Percentiles rank a stretch among this genome's conserved stretches.
Evolutionary conservation across 2,888 invertebrate species (phyloP).

Genomic region (Megaustenia siamemsis): DNA sequence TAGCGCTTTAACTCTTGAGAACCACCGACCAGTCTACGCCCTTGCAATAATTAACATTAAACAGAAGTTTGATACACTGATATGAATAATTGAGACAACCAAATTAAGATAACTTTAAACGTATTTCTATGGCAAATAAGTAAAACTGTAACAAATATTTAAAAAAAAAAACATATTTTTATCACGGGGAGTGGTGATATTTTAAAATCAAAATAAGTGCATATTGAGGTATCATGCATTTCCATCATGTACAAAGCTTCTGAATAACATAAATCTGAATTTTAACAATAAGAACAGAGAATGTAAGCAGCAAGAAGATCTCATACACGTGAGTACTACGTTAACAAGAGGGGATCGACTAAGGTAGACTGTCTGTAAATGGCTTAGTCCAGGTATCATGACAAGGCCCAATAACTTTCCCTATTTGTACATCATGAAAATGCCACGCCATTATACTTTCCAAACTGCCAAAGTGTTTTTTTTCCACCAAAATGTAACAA

Average conservation of each 20-base stretch:
- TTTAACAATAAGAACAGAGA: not conserved
- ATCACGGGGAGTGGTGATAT: too few species aligned
- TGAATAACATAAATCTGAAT: not conserved
- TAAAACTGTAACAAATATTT: slow-evolving; percentile 12
- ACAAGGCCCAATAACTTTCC: slow-evolving; percentile 57
- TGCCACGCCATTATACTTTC: slow-evolving; percentile 35
- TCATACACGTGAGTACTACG: slow-evolving; percentile 1
- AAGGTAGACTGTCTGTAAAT: not conserved
- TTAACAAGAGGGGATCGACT: not conserved
- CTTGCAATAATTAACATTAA: too few species aligned
- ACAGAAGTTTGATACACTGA: too few species aligned
- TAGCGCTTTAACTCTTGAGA: too few species aligned
- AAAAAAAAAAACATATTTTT: not conserved
- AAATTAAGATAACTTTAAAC: too few species aligned
- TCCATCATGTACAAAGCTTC: slow-evolving; percentile 55
- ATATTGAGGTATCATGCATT: slow-evolving; percentile 47
- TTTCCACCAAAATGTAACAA: not conserved
- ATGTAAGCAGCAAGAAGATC: not conserved
- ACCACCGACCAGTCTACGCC: too few species aligned
- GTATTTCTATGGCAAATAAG: not conserved
- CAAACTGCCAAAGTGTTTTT: not conserved
- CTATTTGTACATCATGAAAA: slow-evolving; percentile 58
- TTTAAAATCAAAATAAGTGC: slow-evolving; percentile 12
- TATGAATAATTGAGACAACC: too few species aligned
- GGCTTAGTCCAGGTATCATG: slow-evolving; percentile 53